phyloP scores from a whole-genome alignment of 1,140 invertebrate genomes.

The Dinothrombium tinctorium region DNA sequence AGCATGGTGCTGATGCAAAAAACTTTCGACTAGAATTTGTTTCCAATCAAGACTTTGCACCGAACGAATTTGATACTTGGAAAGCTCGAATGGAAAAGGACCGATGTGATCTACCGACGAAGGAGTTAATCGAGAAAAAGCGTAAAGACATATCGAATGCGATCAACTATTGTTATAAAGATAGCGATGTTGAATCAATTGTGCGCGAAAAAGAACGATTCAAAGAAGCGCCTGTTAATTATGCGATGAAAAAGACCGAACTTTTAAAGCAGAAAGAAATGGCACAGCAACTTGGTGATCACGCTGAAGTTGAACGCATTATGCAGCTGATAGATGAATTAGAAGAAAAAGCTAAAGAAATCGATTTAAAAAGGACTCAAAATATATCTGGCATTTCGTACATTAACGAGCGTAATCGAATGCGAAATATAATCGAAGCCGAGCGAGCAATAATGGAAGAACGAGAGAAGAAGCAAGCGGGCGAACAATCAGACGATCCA shows the following conservation, averaged over 20 bases:
- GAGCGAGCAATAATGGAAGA: conserved; percentile 68
- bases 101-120: conserved; percentile 50
- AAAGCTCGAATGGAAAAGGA: conserved; percentile 50
- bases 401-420: conserved; percentile 83
- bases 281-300: conserved; percentile 22
- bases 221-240: conserved; percentile 75
- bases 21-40: conserved; percentile 89
- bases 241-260: conserved; percentile 84
- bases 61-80: conserved; percentile 84
- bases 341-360: conserved; percentile 63
- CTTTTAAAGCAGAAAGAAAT: conserved; percentile 70
- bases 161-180: conserved; percentile 65
- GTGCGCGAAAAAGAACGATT: conserved; percentile 79
- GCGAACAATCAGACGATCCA: conserved; percentile 53
- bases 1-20: conserved; percentile 58
- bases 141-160: conserved; percentile 67
- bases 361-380: conserved; percentile 70
- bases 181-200: conserved; percentile 53
- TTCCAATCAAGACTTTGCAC: conserved; percentile 86
- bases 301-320: conserved; percentile 16
- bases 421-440: conserved; percentile 71
- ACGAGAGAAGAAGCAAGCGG: conserved; percentile 45
- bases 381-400: conserved; percentile 86
- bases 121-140: conserved; percentile 61
- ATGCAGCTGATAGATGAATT: conserved; percentile 34